Evolutionary conservation across 2,888 invertebrate species (phyloP).

Genomic region (Lasioglossum malachurum): DNA sequence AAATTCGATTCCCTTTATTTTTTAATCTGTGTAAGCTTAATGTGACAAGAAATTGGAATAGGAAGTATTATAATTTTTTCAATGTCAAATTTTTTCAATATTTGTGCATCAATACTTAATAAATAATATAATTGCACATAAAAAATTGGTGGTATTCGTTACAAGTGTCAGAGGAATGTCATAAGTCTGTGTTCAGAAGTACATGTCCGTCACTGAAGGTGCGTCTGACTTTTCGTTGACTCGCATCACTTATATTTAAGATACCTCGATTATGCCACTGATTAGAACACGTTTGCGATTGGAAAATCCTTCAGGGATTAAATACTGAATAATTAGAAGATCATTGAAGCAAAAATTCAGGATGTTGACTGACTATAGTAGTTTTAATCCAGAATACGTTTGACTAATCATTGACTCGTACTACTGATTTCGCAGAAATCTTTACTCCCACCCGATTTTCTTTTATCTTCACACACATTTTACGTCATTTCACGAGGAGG

Average conservation of each 20-base stretch:
- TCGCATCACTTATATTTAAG: neutral
- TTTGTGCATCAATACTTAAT: too few relatives aligned
- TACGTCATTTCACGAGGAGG: neutral
- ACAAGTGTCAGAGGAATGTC: neutral
- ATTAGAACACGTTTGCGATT: neutral
- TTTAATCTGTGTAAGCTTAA: too few relatives aligned
- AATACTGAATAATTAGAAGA: neutral
- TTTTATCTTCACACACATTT: neutral
- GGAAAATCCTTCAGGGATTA: neutral
- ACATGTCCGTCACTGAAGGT: neutral
- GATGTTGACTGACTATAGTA: neutral
- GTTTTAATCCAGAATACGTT: neutral
- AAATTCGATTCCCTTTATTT: too few relatives aligned
- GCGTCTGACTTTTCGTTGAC: neutral
- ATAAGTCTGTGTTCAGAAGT: neutral
- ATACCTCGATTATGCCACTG: neutral
- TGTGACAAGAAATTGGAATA: too few relatives aligned
- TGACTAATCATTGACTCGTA: neutral
- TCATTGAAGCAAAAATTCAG: neutral
- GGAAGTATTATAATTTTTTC: too few relatives aligned
- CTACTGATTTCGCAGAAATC: neutral
- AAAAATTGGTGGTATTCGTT: neutral
- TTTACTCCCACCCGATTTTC: neutral
- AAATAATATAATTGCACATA: neutral
- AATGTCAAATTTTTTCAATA: too few relatives aligned